Evolutionary conservation across 2,888 invertebrate species (phyloP).

Genomic region (Ommatoiulus sabulosus): DNA sequence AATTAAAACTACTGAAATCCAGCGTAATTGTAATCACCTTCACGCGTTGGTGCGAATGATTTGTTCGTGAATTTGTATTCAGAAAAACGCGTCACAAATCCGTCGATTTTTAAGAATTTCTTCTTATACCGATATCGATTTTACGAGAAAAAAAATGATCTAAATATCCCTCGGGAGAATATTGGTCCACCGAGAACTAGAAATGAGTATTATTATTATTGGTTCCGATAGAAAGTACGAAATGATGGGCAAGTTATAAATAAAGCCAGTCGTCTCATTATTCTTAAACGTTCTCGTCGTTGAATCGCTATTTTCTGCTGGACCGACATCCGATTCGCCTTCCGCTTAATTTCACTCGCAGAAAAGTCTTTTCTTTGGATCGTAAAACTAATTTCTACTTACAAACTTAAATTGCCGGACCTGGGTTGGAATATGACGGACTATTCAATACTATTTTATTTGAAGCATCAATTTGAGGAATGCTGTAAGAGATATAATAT

Average conservation of each 20-base stretch:
- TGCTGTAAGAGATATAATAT: not conserved
- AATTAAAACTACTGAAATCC: no score
- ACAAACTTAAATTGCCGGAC: not conserved
- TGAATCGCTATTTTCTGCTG: not conserved
- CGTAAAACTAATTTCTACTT: not conserved
- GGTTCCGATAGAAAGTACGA: no score
- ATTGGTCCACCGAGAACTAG: no score
- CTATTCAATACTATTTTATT: not conserved
- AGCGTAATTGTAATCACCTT: no score
- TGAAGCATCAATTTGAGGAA: not conserved
- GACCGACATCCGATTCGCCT: not conserved
- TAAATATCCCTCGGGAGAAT: no score
- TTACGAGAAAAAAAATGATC: no score
- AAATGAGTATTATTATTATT: not conserved
- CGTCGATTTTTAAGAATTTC: no score
- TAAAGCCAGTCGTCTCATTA: not conserved
- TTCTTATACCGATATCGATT: no score
- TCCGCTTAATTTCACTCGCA: not conserved
- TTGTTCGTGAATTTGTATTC: no score
- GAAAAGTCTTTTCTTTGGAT: not conserved
- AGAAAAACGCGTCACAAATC: no score
- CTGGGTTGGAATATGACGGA: not conserved
- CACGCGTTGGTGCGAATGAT: no score
- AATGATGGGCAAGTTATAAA: not conserved
- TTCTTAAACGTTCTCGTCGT: not conserved